Base-by-base conservation (phyloP, 2,797 vertebrate genomes). In the Dendrocincla tyrannina region DNA sequence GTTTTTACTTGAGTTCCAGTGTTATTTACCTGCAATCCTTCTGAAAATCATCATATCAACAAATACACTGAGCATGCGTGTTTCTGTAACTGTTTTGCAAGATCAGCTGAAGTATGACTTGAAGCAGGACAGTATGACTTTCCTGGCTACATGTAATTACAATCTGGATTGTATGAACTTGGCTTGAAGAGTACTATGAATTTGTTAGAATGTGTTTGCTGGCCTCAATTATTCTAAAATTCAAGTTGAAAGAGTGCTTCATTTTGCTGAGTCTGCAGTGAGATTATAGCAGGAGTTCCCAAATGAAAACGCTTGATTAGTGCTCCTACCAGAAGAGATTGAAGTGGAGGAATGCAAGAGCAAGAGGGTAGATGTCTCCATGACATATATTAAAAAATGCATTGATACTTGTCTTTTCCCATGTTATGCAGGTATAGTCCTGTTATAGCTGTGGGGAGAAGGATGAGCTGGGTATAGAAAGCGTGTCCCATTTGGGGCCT, bases 21-120 rank as follows among this genome's bases (percentile, higher is more conserved):
- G 42, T 75, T 97, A 88, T 95, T 95, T 97, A 95, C 91, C 95
- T 96, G 81, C 44, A 86, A 44, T 75, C 19, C 64, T 92, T 62
- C 70, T 72, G 35, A 76, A 56, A 19, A 13, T 74, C 24, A 58
- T 55, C 74, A n/a, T 78, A 82, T 76, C 73, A 96, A 73, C 39
- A 37, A 77, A 85, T 64, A 77, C 3, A 32, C 37, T 55, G 59
- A 73, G 30, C 44, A 89, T 68, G 73, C 87, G 20, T 62, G 53
- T 63, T 80, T 77, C 49, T 91, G 2, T 49, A 64, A 41, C 5
- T 44, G 59, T 58, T 77, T 68, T 73, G 47, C 73, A 82, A 81
- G 66, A 67, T 88, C 86, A 89, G n/a, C 79, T 74, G 74, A 82
- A n/a, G n/a, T n/a, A n/a, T n/a, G n/a, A n/a, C n/a, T n/a, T n/a